These are phyloP conservation scores for Crambe crambe DNA, from an alignment of 37 sponge, comb jelly and placozoan species.

Conservation along the genomic window DNA sequence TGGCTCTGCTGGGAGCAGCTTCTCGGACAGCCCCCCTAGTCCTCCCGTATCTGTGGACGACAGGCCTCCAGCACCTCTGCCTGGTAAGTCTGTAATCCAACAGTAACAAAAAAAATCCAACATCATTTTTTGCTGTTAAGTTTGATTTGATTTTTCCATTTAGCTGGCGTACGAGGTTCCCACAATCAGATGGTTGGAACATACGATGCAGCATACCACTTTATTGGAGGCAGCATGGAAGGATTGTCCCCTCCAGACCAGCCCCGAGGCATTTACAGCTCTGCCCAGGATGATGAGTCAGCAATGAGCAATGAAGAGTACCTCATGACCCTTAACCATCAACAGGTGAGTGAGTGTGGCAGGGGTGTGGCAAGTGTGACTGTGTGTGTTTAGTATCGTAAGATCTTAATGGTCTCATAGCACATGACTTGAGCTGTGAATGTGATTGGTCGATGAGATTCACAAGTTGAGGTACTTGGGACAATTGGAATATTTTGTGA, in stretches of 20 bases:
- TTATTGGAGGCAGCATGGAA: neutral
- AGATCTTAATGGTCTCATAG: too few species aligned
- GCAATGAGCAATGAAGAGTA: slow-evolving; percentile 8
- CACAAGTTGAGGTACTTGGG: too few species aligned
- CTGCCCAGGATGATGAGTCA: neutral
- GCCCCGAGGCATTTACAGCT: neutral
- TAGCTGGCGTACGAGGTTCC: too few species aligned
- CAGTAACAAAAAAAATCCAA: neutral
- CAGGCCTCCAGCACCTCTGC: slow-evolving; percentile 20
- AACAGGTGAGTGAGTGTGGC: slow-evolving; percentile 5
- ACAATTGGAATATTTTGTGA: too few species aligned
- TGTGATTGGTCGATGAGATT: neutral
- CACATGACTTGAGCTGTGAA: neutral
- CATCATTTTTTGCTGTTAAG: too few species aligned
- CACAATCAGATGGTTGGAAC: too few species aligned
- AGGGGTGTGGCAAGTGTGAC: slow-evolving; percentile 1
- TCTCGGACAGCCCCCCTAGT: neutral
- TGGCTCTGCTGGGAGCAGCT: neutral
- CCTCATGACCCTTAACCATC: slow-evolving; percentile 5
- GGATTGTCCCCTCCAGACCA: neutral
- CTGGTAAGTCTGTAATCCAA: neutral
- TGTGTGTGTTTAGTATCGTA: neutral
- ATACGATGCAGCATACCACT: neutral
- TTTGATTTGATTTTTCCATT: too few species aligned
- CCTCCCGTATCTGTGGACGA: neutral